Evolutionary conservation across 1,140 invertebrate genomes (phyloP).

Genomic region (Trissolcus basalis): DNA sequence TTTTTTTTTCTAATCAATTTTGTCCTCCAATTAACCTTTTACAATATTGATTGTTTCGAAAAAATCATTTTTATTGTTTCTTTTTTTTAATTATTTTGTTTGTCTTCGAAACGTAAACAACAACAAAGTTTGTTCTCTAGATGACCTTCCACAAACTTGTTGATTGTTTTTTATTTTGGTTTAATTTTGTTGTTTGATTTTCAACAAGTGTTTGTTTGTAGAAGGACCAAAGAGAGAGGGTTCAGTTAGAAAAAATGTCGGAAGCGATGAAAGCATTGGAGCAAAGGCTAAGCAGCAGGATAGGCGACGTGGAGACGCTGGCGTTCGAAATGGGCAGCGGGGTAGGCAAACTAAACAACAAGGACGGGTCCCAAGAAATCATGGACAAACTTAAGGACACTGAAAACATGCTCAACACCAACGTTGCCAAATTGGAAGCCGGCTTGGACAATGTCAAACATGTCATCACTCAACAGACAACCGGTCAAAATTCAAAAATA

Average conservation of each 20-base stretch:
- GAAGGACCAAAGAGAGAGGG: conserved; percentile 82
- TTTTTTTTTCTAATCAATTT: no score
- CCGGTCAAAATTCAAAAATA: conserved; percentile 59
- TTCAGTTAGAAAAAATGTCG: conserved; percentile 81
- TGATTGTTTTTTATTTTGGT: no score
- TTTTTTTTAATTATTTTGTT: no score
- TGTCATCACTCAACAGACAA: conserved; percentile 55
- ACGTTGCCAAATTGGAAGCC: conserved; percentile 61
- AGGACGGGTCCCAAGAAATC: conserved; percentile 73
- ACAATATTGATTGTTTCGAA: no score
- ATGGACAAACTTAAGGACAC: conserved; percentile 75
- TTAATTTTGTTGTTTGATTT: no score
- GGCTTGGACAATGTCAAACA: conserved; percentile 56
- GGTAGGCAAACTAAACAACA: conserved; percentile 6
- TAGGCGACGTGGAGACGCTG: conserved; percentile 77
- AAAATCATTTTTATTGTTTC: no score
- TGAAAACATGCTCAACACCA: conserved; percentile 55
- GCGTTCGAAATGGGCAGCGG: conserved; percentile 69
- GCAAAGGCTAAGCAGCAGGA: conserved; percentile 78
- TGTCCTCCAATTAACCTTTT: no score
- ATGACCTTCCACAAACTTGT: no score
- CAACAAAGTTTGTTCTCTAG: no score
- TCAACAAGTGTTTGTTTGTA: conserved; percentile 54
- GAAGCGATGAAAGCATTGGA: conserved; percentile 82
- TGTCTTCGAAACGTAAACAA: no score